Base-by-base conservation (phyloP, 2,113 vertebrate species). In the Nothobranchius furzeri region DNA sequence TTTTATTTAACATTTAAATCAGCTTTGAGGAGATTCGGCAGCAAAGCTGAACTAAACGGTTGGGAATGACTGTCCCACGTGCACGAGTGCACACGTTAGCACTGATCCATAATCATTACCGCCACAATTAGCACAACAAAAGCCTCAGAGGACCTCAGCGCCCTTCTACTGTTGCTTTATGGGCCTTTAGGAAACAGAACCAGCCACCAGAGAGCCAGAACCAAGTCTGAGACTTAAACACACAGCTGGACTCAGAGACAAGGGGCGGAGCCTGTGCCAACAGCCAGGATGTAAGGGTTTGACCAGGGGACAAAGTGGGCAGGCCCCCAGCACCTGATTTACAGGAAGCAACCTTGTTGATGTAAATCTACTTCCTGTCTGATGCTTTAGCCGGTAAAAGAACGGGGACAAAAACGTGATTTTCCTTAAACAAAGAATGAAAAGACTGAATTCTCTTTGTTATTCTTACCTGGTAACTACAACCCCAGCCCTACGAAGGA, bases 111-210 rank as follows among this genome's bases (percentile, higher is more conserved):
- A 71, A 73, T 79, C 68, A 69, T 85, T 49, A 60, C 73, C 75
- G 70, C 79, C 82, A 56, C 81, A 83, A 85, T 85, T 70, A 85
- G 78, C 0, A 59, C 66, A 58, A 76, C 60, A 76, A 70, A 78
- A 62, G 56, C 63, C 20, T 24, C 3, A 20, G 68, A 64, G 49
- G 75, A 76, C 83, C 76, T 61, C 12, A 1, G 10, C 1, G 14
- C 61, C 6, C 57, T 75, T 42, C 25, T 58, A 70, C 75, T 70
- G 61, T 30, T 11, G 65, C 47, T 7, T 59, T 13, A 4, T 0
- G 12, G 59, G 52, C 52, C 66, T 60, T 50, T 0, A 0, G 64
- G 68, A 49, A 45, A 13, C 20, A 3, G 25, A 0, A 54, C 74
- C 64, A 9, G 12, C 53, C 13, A 25, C 59, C 70, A 59, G 43